These are phyloP conservation scores for Microcebus jonahi DNA, from an alignment of 2,113 vertebrate genomes.

Conservation along the genomic window DNA sequence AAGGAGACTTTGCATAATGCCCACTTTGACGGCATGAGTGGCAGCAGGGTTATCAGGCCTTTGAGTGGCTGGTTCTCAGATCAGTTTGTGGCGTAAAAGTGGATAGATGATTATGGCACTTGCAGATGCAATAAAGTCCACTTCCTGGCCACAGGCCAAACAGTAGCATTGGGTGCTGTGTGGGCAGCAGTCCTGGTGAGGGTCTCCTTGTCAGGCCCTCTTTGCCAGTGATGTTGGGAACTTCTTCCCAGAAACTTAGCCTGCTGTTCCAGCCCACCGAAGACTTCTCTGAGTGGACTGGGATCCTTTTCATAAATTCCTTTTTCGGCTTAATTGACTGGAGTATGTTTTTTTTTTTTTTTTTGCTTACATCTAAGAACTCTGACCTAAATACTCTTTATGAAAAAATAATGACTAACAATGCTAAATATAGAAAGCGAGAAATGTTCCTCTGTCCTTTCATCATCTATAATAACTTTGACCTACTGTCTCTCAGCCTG, in stretches of 20 bases:
- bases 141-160: neutral
- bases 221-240: neutral
- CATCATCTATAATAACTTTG: neutral
- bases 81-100: neutral
- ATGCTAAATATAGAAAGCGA: neutral
- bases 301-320: neutral
- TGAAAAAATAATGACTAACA: slow-evolving; percentile 12
- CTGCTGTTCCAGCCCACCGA: neutral
- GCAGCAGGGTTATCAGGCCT: neutral
- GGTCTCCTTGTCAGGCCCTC: neutral
- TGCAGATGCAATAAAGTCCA: neutral
- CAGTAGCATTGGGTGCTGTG: neutral
- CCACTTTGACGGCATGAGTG: neutral
- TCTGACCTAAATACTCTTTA: slow-evolving; percentile 31
- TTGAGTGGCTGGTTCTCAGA: neutral
- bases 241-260: neutral
- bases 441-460: neutral
- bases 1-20: neutral
- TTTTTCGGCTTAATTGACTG: neutral
- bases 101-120: neutral
- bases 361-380: neutral
- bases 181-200: neutral
- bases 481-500: neutral
- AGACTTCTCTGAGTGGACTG: neutral
- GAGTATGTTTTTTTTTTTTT: slow-evolving; percentile 5